Percentiles rank a stretch among this genome's conserved stretches.
These are phyloP conservation scores for Lophius piscatorius DNA, from an alignment of 2,113 vertebrate genomes.

Conservation along the genomic window DNA sequence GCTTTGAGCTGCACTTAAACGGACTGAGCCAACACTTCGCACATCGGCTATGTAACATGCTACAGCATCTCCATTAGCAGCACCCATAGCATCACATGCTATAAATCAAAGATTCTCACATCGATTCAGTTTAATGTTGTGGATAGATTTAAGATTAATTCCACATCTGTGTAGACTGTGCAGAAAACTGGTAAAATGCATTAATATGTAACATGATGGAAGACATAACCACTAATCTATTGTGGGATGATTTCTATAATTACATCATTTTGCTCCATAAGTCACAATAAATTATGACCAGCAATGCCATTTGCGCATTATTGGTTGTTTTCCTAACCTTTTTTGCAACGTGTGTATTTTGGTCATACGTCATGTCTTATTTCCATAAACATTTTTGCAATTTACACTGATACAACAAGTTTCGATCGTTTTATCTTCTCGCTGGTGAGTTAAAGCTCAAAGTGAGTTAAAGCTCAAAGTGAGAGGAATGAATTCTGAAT, in stretches of 20 bases:
- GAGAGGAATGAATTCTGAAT: too few relatives aligned
- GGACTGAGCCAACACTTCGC: conserved; percentile 19
- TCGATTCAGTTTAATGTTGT: conserved; percentile 63
- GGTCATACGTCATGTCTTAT: too few relatives aligned
- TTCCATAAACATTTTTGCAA: too few relatives aligned
- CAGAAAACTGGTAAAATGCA: conserved; percentile 18
- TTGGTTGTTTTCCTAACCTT: too few relatives aligned
- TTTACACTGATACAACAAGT: too few relatives aligned
- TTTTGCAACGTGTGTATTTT: too few relatives aligned
- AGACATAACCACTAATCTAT: conserved; percentile 35
- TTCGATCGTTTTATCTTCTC: too few relatives aligned
- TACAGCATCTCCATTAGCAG: conserved; percentile 37
- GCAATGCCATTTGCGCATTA: conserved; percentile 6
- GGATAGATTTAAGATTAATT: conserved; percentile 52
- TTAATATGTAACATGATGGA: conserved; percentile 19
- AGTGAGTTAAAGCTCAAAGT: too few relatives aligned
- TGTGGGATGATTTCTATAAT: conserved; percentile 37
- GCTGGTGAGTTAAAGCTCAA: too few relatives aligned
- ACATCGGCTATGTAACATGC: conserved; percentile 21
- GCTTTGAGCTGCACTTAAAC: conserved; percentile 20
- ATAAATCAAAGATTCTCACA: conserved; percentile 54
- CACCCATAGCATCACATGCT: neutral
- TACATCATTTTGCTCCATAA: neutral
- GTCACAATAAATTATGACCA: conserved; percentile 8
- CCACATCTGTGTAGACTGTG: conserved; percentile 13